Base-by-base conservation (phyloP, 2,797 vertebrate genomes). In the Pseudomugil tenellus region DNA sequence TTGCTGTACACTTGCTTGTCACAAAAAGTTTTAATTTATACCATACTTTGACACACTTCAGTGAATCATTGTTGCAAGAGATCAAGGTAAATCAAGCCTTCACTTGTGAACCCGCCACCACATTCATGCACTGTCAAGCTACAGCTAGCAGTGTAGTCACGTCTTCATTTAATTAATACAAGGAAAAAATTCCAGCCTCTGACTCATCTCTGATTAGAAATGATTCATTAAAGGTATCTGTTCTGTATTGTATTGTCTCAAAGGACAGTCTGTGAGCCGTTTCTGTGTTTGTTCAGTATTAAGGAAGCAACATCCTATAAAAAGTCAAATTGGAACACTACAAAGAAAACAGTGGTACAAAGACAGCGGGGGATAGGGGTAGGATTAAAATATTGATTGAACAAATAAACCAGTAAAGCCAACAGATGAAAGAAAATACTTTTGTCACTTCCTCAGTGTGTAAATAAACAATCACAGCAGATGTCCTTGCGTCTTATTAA, bases 391-490 rank as follows among this genome's bases (percentile, higher is more conserved):
- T 78, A 81, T 64, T 85, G 82, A 84, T 77, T 73, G 69, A 77
- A 76, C 69, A 89, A 90, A 87, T 83, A 90, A 87, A 86, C 32
- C 66, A 57, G 32, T 60, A 76, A 72, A 80, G 68, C 69, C 68
- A 74, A 62, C 16, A 70, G 76, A 89, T 85, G 75, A 88, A 84
- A 86, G 77, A 62, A 81, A 63, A 62, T 37, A 49, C 54, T 83
- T 88, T 74, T 80, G 75, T 87, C 81, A 87, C 75, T 84, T 87
- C 83, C 84, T 83, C 32, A 6, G 31, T 63, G 54, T 61, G 77
- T 83, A 90, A 88, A 89, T 83, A 90, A 88, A 88, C 79, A 88
- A 65, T 79, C 69, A 62, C 52, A 80, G 62, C 87, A 91, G 83
- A 89, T 83, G 82, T 84, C 55, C 58, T 51, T 25, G 6, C 53